Conservation (phyloP, 2,888 invertebrate genomes). For the Gymnoscelis rufifasciata region DNA sequence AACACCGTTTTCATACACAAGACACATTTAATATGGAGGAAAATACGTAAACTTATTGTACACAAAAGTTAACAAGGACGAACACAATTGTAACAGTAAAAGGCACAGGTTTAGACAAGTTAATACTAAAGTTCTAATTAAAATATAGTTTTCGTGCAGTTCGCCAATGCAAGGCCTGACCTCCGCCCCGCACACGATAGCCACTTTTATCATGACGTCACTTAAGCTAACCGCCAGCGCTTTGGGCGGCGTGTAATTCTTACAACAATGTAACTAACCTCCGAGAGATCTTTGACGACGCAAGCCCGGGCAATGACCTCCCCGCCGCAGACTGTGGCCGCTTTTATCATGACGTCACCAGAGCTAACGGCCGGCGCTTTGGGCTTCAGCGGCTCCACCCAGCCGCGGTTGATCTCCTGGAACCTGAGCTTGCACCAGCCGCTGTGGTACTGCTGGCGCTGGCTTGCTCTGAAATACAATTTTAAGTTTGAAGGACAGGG, state of each 20-base stretch:
- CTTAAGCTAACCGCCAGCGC: conserved; percentile 39
- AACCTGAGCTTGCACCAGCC: conserved; percentile 81
- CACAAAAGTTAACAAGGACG: no score
- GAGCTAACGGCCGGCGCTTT: conserved; percentile 35
- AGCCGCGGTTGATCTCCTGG: conserved; percentile 78
- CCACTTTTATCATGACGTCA: conserved; percentile 73
- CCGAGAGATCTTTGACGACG: conserved; percentile 82
- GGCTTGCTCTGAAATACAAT: conserved; percentile 77
- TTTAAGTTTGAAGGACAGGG: neutral
- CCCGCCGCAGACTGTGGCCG: conserved; percentile 86
- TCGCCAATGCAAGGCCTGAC: conserved; percentile 85
- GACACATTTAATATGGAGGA: no score
- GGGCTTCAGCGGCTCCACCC: conserved; percentile 50
- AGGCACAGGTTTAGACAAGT: no score
- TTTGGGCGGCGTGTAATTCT: no score
- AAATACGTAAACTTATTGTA: no score
- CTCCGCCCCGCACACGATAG: conserved; percentile 85
- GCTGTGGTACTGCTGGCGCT: conserved; percentile 80
- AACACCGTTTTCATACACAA: no score
- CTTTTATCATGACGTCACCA: conserved; percentile 61
- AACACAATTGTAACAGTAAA: no score
- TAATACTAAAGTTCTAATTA: no score
- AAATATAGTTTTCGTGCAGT: no score
- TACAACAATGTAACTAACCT: conserved; percentile 77
- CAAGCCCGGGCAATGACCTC: conserved; percentile 83